phyloP scores from a whole-genome alignment of 2,797 vertebrate genomes.

The Crypturellus tataupa region DNA sequence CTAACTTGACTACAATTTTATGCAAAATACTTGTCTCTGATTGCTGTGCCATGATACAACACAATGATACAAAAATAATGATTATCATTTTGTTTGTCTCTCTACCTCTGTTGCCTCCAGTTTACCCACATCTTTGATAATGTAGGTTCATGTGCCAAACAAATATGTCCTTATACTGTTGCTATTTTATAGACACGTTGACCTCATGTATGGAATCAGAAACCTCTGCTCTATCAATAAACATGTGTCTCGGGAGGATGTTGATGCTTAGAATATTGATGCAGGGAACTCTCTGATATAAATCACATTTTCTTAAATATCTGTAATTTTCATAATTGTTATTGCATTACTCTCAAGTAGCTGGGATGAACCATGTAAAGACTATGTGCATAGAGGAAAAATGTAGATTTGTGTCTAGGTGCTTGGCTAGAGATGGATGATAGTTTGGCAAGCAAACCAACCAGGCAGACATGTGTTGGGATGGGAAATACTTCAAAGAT shows the following conservation, averaged over 20 bases:
- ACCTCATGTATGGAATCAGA: no score
- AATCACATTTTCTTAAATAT: not conserved
- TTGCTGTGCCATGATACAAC: no score
- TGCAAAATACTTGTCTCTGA: not conserved
- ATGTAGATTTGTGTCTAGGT: not conserved
- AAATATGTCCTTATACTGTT: no score
- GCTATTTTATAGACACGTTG: no score
- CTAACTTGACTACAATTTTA: no score
- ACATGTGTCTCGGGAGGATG: not conserved
- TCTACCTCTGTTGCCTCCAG: no score
- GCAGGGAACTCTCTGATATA: not conserved
- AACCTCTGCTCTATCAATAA: no score
- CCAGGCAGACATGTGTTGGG: not conserved
- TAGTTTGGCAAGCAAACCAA: not conserved
- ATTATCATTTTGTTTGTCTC: no score
- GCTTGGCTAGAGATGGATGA: not conserved
- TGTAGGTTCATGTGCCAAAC: no score
- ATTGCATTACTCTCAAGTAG: not conserved
- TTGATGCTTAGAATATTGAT: no score
- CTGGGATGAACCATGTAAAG: not conserved
- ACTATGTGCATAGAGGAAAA: not conserved
- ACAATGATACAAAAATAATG: no score
- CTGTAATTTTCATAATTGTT: not conserved
- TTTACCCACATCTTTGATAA: no score
- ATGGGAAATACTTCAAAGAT: not conserved